Evolutionary conservation across 2,113 vertebrate species (phyloP), one percentile per base, ranked within the genome.

Genomic region (Cynocephalus volans): DNA sequence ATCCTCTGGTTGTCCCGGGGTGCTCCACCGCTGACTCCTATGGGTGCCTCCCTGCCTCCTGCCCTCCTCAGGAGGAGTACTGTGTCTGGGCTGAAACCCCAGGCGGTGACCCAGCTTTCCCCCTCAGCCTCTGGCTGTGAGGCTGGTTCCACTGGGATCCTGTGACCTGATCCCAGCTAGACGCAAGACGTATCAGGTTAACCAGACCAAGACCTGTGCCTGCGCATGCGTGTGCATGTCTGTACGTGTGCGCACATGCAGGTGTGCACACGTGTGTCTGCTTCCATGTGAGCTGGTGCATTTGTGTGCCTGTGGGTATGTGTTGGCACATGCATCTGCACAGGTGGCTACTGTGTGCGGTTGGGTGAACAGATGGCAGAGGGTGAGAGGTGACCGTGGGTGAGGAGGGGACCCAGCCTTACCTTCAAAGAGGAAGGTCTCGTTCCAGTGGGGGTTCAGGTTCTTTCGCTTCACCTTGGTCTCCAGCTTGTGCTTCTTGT

Each of bases 401-500:
- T 1, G 18, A 31, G 3, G 2, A 79, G 79, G 31, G 70, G 8
- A 91, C 58, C 64, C 31, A 0, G 69, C 97, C 97, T 98, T 94
- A 99, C 99, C 99, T 99, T 99, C 99, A 0, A 99, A 99, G 80
- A 99, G 99, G 98, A 99, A 99, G 82, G 99, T 99, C 99, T 99
- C 99, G 0, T 99, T 99, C 99, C 99, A 99, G 98, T 99, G 99
- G 0, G 99, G 99, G 96, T 99, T 99, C 95, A 99, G 99, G 98
- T 99, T 99, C 99, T 99, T 99, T 98, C 99, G 98, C 98, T 99
- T 99, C 98, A 99, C 99, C 99, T 99, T 99, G 98, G 99, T 99
- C 98, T 99, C 99, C 98, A 99, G 98, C 98, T 99, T 99, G 99
- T 99, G 99, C 99, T 99, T 99, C 98, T 99, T 99, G 98, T 99